Base-by-base conservation (phyloP, 1,140 invertebrate genomes). In the Diploscapter pachys region DNA sequence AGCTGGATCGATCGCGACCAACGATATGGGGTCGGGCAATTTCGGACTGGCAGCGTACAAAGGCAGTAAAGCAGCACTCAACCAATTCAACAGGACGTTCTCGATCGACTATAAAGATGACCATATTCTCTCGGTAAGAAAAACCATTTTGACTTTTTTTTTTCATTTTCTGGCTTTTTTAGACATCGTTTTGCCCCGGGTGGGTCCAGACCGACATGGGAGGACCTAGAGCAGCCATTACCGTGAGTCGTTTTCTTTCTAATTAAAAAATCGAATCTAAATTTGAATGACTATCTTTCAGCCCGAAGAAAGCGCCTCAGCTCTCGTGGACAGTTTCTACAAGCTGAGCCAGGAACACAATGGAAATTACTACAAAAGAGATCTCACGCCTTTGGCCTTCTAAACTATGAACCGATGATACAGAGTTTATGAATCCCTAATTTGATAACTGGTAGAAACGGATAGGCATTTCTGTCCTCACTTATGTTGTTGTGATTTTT, bases 121-220 rank as follows among this genome's bases (percentile, higher is more conserved):
- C 48, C 54, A 74, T 31, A 62, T 74, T 55, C 73, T 64, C 4
- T 65, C 70, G 4, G 50, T 70, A 11, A 50, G 59, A 9, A 70
- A 56, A 11, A 70, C 52, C 31, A 70, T 70, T 72, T 57, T 1
- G 31, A 1, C 31, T 31, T 31, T 31, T 31, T 31, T 31, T 31
- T 31, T 31, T 31, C 31, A 31, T 31, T 31, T 31, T 31, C 31
- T 31, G 31, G 0, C 0, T 0, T 1, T 31, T 31, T 31, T 1
- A 31, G 31, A 2, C 69, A 6, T 71, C 69, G 2, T 71, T 71
- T 3, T 71, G 67, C 56, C 74, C 74, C 2, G 74, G 74, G 59
- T 75, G 74, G 74, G 74, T 75, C 3, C 59, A 70, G 13, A 75
- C 74, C 5, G 74, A 75, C 53, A 75, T 75, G 74, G 74, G 74